phyloP scores from a whole-genome alignment of 2,113 vertebrate genomes.

The Cololabis saira region DNA sequence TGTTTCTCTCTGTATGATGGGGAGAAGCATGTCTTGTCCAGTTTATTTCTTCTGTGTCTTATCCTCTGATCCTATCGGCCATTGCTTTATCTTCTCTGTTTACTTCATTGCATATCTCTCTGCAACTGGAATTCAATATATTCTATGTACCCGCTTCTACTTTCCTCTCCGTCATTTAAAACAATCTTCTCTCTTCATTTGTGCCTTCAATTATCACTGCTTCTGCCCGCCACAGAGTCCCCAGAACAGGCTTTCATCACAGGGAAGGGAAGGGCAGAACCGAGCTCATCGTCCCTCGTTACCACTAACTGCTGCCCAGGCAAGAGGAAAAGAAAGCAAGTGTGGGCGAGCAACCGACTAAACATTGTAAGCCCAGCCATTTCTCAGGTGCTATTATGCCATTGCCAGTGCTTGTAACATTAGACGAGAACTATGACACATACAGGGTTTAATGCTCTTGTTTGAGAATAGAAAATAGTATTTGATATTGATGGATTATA shows the following conservation, averaged over 20 bases:
- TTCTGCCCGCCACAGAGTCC: slow-evolving; percentile 67
- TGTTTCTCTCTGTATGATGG: background rate
- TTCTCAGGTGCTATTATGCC: too few relatives aligned
- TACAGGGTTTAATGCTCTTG: too few relatives aligned
- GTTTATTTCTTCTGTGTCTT: background rate
- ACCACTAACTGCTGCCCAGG: slow-evolving; percentile 77
- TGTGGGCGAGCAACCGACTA: background rate
- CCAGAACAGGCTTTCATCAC: slow-evolving; percentile 71
- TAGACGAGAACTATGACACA: too few relatives aligned
- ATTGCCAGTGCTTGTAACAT: too few relatives aligned
- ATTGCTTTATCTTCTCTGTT: slow-evolving; percentile 20
- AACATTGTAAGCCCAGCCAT: background rate
- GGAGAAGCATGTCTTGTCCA: background rate
- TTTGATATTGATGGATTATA: too few relatives aligned
- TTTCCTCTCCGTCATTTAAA: background rate
- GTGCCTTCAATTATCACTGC: slow-evolving; percentile 14
- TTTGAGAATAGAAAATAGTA: too few relatives aligned
- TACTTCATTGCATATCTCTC: slow-evolving; percentile 12
- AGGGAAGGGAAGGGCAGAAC: slow-evolving; percentile 72
- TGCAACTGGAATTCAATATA: background rate
- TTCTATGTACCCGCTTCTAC: background rate
- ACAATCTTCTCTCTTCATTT: background rate
- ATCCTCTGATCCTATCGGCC: background rate
- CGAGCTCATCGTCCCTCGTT: slow-evolving; percentile 74
- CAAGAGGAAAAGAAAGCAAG: slow-evolving; percentile 83